These are phyloP conservation scores for Engystomops pustulosus DNA, from an alignment of 2,113 vertebrate species.

Conservation along the genomic window DNA sequence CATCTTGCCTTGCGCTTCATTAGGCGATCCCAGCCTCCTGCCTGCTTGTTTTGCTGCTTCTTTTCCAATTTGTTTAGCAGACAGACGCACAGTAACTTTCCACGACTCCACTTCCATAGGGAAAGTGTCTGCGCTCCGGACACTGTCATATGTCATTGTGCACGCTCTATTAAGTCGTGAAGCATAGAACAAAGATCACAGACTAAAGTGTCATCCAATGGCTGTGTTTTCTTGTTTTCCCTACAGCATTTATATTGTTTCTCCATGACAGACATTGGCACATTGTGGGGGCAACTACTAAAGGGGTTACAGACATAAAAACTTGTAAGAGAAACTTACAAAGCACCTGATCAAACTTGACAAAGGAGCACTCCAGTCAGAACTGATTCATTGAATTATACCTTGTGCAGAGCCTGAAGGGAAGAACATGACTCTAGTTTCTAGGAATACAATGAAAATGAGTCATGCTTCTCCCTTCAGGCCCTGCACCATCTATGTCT, in stretches of 20 bases:
- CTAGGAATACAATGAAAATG: no score
- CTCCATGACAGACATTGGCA: not conserved
- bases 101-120: not conserved
- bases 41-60: not conserved
- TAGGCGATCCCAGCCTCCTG: not conserved
- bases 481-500: no score
- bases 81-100: not conserved
- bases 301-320: no score
- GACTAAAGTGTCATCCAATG: not conserved
- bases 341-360: no score
- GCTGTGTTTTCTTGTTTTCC: not conserved
- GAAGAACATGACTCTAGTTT: no score
- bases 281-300: not conserved
- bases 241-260: not conserved
- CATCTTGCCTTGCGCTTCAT: conserved; percentile 21
- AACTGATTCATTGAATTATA: no score
- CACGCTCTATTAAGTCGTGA: not conserved
- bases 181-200: not conserved
- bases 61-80: not conserved
- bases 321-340: no score
- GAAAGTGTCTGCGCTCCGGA: not conserved
- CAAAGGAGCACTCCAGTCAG: no score
- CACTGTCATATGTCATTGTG: not conserved
- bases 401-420: no score
- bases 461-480: no score